Percentiles rank a stretch among this genome's conserved stretches.
Evolutionary conservation across 2,797 vertebrate species (phyloP).

Genomic region (Knipowitschia caucasica): DNA sequence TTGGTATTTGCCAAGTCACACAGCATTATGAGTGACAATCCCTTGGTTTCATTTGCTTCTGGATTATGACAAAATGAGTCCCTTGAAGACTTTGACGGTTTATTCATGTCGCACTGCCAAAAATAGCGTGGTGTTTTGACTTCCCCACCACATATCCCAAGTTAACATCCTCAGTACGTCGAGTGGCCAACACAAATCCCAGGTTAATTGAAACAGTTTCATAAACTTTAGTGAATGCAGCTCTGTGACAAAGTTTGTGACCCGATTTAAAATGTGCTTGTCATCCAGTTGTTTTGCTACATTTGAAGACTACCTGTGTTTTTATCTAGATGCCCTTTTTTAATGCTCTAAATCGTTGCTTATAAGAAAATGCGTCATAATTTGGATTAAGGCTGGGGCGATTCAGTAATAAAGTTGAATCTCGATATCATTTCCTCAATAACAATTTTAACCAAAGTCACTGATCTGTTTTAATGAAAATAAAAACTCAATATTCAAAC

Average conservation of each 20-base stretch:
- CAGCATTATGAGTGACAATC: neutral
- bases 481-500: too few species aligned
- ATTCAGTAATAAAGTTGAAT: too few species aligned
- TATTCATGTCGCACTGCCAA: slow-evolving; percentile 43
- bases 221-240: slow-evolving; percentile 26
- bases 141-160: slow-evolving; percentile 52
- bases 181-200: slow-evolving; percentile 59
- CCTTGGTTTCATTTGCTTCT: neutral
- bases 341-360: neutral
- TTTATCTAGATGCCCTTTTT: neutral
- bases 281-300: neutral
- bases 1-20: neutral
- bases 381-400: too few species aligned
- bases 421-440: too few species aligned
- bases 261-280: slow-evolving; percentile 2
- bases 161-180: slow-evolving; percentile 32
- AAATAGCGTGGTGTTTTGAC: slow-evolving; percentile 52
- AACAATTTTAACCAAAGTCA: too few species aligned
- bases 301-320: neutral
- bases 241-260: neutral
- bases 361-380: too few species aligned
- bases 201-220: slow-evolving; percentile 50
- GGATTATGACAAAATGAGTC: slow-evolving; percentile 6
- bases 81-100: slow-evolving; percentile 14
- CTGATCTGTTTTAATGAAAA: too few species aligned